Evolutionary conservation across 1,140 invertebrate species (phyloP).

Genomic region (Aphelenchoides besseyi): DNA sequence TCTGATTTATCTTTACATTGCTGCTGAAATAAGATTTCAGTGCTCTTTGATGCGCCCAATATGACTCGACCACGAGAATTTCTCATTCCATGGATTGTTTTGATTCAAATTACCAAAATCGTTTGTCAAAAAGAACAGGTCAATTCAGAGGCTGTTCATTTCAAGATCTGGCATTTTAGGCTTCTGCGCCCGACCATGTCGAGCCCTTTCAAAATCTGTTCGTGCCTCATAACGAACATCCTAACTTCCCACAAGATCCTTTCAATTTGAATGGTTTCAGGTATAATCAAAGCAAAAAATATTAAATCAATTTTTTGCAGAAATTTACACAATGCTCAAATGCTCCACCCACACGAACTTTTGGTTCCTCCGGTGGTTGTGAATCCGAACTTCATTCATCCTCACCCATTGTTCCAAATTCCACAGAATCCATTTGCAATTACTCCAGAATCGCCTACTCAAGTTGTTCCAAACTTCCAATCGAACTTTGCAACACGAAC

Average conservation of each 20-base stretch:
- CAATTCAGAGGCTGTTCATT: not conserved
- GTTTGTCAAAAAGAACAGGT: not conserved
- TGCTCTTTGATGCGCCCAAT: too few species aligned
- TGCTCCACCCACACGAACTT: slow-evolving; percentile 7
- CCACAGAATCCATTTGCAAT: not conserved
- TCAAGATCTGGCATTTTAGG: not conserved
- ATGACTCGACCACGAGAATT: not conserved
- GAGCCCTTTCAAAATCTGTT: slow-evolving; percentile 4
- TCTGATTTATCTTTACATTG: too few species aligned
- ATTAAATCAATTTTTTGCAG: not conserved
- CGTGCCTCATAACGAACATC: not conserved
- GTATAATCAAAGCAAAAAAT: not conserved
- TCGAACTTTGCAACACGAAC: too few species aligned
- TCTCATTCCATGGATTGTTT: slow-evolving; percentile 7
- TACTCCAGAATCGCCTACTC: not conserved
- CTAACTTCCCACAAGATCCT: not conserved
- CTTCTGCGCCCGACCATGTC: not conserved
- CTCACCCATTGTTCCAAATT: not conserved
- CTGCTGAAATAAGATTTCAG: too few species aligned
- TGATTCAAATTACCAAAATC: not conserved
- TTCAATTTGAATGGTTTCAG: not conserved
- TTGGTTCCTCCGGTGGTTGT: not conserved
- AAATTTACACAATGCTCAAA: slow-evolving; percentile 1
- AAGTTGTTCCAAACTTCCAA: not conserved
- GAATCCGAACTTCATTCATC: slow-evolving; percentile 7